phyloP scores from a whole-genome alignment of 2,797 vertebrate genomes.

The Spinus pinus region DNA sequence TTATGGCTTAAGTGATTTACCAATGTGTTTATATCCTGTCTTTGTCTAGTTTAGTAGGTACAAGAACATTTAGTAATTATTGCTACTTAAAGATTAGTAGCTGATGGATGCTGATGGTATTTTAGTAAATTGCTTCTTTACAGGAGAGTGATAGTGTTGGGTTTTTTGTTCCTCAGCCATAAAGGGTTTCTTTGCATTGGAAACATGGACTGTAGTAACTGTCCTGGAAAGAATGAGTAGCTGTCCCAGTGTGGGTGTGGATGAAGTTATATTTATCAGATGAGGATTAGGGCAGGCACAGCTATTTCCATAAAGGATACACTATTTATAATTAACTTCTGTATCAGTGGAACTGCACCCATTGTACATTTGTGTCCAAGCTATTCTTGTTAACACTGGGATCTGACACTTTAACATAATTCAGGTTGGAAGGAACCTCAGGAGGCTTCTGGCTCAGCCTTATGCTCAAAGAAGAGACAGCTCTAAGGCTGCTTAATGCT shows the following conservation, averaged over 20 bases:
- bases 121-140: slow-evolving; percentile 5
- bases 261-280: neutral
- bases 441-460: neutral
- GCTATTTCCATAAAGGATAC: neutral
- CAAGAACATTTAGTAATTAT: slow-evolving; percentile 1
- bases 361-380: neutral
- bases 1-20: neutral
- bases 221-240: neutral
- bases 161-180: neutral
- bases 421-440: neutral
- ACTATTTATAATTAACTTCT: neutral
- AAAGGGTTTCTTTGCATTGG: neutral
- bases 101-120: slow-evolving; percentile 7
- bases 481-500: neutral
- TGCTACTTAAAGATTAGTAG: slow-evolving; percentile 26
- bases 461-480: neutral
- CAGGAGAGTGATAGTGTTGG: neutral
- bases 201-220: neutral
- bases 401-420: neutral
- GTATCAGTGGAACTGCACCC: neutral
- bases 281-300: neutral
- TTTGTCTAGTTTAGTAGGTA: neutral
- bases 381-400: neutral
- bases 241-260: neutral
- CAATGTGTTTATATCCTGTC: neutral